These are phyloP conservation scores for Fissipunctia ypsillon DNA, from an alignment of 2,888 invertebrate species.

Conservation along the genomic window DNA sequence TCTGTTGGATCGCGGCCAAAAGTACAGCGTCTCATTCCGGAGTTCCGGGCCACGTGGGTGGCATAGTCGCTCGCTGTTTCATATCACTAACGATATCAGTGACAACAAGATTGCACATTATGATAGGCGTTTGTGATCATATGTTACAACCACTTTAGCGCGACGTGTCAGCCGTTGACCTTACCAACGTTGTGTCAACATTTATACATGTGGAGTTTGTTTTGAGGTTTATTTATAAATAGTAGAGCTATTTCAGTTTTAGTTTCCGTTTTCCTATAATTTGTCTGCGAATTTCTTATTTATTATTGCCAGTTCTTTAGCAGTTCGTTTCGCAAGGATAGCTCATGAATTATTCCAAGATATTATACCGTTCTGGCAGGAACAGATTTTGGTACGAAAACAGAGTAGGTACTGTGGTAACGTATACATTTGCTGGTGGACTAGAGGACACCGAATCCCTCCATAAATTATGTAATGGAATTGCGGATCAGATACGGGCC, in stretches of 20 bases:
- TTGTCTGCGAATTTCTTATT: slow-evolving; percentile 36
- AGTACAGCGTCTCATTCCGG: slow-evolving; percentile 68
- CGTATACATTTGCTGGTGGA: slow-evolving; percentile 57
- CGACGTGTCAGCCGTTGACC: slow-evolving; percentile 52
- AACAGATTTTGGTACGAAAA: slow-evolving; percentile 65
- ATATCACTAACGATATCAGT: slow-evolving; percentile 73
- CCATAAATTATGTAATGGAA: slow-evolving; percentile 79
- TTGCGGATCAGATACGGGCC: slow-evolving; percentile 74
- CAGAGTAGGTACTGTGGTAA: slow-evolving; percentile 26
- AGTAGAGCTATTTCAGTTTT: slow-evolving; percentile 10
- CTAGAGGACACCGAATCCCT: slow-evolving; percentile 63
- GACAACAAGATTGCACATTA: slow-evolving; percentile 74
- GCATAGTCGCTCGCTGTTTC: slow-evolving; percentile 66
- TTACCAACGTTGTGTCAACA: slow-evolving; percentile 41
- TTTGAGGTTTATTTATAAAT: slow-evolving; percentile 22
- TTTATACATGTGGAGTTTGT: slow-evolving; percentile 30
- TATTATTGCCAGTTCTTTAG: slow-evolving; percentile 29
- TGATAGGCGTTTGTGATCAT: slow-evolving; percentile 64
- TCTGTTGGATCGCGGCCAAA: slow-evolving; percentile 84
- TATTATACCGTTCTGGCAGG: slow-evolving; percentile 58
- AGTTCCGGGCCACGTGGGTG: slow-evolving; percentile 81
- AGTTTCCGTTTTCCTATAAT: slow-evolving; percentile 23
- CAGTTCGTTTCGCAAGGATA: slow-evolving; percentile 33
- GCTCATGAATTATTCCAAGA: slow-evolving; percentile 49
- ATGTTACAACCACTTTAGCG: slow-evolving; percentile 45